These are phyloP conservation scores for Phania funesta DNA, from an alignment of 2,888 invertebrate genomes.

Conservation along the genomic window DNA sequence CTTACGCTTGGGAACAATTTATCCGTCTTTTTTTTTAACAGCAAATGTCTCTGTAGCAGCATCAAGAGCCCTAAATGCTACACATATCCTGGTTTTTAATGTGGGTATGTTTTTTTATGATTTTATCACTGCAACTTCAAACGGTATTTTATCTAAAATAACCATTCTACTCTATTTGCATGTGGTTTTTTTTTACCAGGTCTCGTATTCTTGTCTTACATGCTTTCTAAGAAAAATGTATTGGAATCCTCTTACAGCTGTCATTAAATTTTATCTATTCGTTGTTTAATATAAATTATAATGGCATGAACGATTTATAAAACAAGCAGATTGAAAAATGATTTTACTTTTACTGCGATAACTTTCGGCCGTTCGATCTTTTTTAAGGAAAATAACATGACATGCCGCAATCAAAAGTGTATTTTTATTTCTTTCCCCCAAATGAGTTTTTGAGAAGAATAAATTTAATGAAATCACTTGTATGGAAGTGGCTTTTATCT, in stretches of 20 bases:
- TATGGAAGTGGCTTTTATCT: too few relatives aligned
- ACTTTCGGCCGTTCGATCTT: too few relatives aligned
- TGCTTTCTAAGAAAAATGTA: neutral
- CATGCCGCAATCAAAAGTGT: too few relatives aligned
- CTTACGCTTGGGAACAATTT: slow-evolving; percentile 44
- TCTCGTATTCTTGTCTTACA: neutral
- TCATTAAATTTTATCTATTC: slow-evolving; percentile 5
- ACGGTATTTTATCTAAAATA: too few relatives aligned
- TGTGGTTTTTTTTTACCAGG: neutral
- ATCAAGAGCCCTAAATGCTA: slow-evolving; percentile 23
- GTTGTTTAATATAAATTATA: neutral
- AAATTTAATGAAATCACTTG: too few relatives aligned
- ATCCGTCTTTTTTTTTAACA: neutral
- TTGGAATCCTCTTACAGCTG: neutral
- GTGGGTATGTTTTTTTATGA: slow-evolving; percentile 24
- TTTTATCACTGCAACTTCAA: slow-evolving; percentile 20
- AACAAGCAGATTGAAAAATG: too few relatives aligned
- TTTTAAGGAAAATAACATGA: too few relatives aligned
- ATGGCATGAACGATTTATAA: neutral
- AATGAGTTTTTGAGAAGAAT: too few relatives aligned
- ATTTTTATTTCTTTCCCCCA: too few relatives aligned
- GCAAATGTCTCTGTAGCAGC: slow-evolving; percentile 1
- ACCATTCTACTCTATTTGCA: too few relatives aligned
- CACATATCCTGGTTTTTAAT: neutral
- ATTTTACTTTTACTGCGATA: too few relatives aligned